These are phyloP conservation scores for Ceriagrion tenellum DNA, from an alignment of 2,888 invertebrate genomes.

Conservation along the genomic window DNA sequence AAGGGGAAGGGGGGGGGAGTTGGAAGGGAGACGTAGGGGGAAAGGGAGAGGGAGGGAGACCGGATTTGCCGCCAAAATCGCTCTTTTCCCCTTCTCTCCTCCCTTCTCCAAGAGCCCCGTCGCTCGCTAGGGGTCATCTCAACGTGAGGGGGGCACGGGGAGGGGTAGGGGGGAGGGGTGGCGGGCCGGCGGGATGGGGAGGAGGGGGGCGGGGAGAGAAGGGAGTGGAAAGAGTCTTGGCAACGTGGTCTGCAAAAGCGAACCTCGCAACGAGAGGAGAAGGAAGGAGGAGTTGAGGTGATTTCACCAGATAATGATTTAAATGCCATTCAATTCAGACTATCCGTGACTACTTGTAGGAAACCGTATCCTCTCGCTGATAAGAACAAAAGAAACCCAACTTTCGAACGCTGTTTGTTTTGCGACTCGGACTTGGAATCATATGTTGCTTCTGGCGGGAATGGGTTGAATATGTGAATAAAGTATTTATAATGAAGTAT, in stretches of 20 bases:
- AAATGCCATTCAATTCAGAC: no score
- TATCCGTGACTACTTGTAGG: no score
- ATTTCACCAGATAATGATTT: no score
- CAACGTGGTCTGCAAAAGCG: not conserved
- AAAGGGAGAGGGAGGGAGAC: not conserved
- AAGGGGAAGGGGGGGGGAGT: not conserved
- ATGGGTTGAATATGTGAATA: no score
- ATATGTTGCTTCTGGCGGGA: no score
- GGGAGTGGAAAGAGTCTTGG: not conserved
- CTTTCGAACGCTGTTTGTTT: no score
- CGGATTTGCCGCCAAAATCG: constrained; percentile 35
- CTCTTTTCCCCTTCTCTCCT: not conserved
- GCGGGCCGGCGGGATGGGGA: not conserved
- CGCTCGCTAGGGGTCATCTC: not conserved
- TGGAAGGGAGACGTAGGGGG: not conserved
- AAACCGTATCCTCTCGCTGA: no score
- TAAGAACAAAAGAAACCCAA: no score
- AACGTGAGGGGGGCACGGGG: not conserved
- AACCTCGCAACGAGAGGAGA: not conserved
- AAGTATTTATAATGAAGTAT: no score
- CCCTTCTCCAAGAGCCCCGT: not conserved
- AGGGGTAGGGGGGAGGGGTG: not conserved
- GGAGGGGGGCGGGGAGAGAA: not conserved
- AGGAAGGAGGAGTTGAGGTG: not conserved
- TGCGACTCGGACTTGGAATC: no score